Conservation (phyloP, 2,888 invertebrate genomes). For the Carpatolechia fugitivella region DNA sequence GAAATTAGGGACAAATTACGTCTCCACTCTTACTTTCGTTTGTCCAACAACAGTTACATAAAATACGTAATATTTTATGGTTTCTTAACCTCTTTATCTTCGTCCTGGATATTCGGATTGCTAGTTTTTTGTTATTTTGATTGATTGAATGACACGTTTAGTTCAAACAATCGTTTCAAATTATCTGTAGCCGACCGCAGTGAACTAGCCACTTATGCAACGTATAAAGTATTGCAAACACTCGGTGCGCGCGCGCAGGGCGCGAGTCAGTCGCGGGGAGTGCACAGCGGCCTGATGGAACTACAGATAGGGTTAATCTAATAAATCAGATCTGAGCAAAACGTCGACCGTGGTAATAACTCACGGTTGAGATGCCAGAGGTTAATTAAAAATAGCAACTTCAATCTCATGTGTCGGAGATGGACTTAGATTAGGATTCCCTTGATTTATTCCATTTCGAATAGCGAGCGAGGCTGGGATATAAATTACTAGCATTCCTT, state of each 20-base stretch:
- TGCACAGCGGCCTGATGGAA: conserved; percentile 50
- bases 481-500: conserved; percentile 10
- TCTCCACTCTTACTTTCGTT: conserved; percentile 70
- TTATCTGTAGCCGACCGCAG: conserved; percentile 60
- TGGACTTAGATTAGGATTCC: conserved; percentile 59
- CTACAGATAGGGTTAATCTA: conserved; percentile 75
- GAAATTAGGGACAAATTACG: conserved; percentile 76
- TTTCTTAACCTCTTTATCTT: conserved; percentile 63
- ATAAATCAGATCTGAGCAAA: conserved; percentile 75
- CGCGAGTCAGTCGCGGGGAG: conserved; percentile 25
- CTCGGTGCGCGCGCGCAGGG: conserved; percentile 39
- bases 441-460: conserved; percentile 51
- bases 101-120: conserved; percentile 33
- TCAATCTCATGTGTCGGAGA: conserved; percentile 67
- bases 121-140: conserved; percentile 5
- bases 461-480: conserved; percentile 23
- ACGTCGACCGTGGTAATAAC: conserved; percentile 71
- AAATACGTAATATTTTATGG: conserved; percentile 55
- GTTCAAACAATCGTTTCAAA: conserved; percentile 55
- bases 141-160: conserved; percentile 47
- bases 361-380: conserved; percentile 71
- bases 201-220: conserved; percentile 62
- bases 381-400: conserved; percentile 79
- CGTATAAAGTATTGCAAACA: conserved; percentile 71
- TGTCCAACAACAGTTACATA: conserved; percentile 63